Evolutionary conservation across 1,140 invertebrate genomes (phyloP), one percentile per base, ranked within the genome.

Genomic region (Bombus affinis): DNA sequence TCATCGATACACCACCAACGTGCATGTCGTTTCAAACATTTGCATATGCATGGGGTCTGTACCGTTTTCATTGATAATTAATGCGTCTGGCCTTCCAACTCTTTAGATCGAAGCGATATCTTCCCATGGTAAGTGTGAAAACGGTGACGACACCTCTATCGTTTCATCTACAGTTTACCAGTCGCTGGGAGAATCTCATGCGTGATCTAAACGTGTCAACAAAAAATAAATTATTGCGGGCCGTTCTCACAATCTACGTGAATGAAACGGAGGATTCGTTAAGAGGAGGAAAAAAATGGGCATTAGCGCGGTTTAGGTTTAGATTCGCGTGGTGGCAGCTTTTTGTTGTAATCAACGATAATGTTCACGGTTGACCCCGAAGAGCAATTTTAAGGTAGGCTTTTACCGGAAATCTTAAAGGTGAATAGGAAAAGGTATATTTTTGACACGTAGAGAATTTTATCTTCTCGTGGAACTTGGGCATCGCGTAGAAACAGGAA

Each of bases 51-150:
- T 39, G 77, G 15, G 42, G 59, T 28, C 35, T 22, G 25, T 22
- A 12, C 57, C 28, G 47, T 18, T 22, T 73, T 66, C 62, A 37
- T 42, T 62, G 44, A 62, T 79, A 84, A 86, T 86, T 86, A 86
- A 86, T 84, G 81, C 81, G 53, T 42, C 8, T 76, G 81, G 59
- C 85, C 85, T 86, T 86, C 81, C 81, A 28, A 22, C 44, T 85
- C 18, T 8, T 75, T 59, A 74, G 81, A 78, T 78, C 57, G 57
- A n/a, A 15, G 12, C 32, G 85, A 86, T 84, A 84, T 12, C 37
- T 10, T 44, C 8, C 32, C 35, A 10, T n/a, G 35, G 42, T 10
- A 37, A 65, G 65, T 39, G 22, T 12, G 37, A 62, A 70, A 22
- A 83, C 66, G 22, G 44, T 28, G 70, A 66, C 83, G 78, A 75